Evolutionary conservation across 2,113 vertebrate genomes (phyloP).

Genomic region (Peucedramus taeniatus): DNA sequence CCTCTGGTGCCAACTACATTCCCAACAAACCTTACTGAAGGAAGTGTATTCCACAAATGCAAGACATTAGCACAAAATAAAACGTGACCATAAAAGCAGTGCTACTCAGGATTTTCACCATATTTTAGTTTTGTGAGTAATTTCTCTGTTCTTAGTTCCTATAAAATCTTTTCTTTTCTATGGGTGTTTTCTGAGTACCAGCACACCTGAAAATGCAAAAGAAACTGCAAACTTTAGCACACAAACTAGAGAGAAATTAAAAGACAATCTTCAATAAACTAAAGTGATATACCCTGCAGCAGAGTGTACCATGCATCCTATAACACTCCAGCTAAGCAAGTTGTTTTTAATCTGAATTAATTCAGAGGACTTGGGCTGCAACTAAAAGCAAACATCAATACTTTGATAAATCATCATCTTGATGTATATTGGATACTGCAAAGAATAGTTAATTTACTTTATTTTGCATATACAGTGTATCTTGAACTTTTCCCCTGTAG

Average conservation of each 20-base stretch:
- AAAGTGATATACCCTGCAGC: not conserved
- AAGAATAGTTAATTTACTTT: constrained; percentile 2
- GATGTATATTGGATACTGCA: not conserved
- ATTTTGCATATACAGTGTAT: constrained; percentile 27
- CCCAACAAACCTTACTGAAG: not conserved
- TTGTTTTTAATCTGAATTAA: not conserved
- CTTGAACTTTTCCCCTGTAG: constrained; percentile 18
- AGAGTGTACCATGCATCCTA: not conserved
- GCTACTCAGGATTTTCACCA: not conserved
- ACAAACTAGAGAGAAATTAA: not conserved
- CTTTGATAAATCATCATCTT: not conserved
- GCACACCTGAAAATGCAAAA: not conserved
- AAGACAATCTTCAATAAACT: not conserved
- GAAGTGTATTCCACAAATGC: not conserved
- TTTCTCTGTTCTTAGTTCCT: not conserved
- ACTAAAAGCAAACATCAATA: not conserved
- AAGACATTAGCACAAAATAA: not conserved
- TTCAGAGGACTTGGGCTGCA: not conserved
- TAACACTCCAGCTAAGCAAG: not conserved
- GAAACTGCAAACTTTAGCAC: not conserved
- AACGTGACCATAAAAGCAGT: not conserved
- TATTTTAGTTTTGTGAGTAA: not conserved
- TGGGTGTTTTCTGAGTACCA: not conserved
- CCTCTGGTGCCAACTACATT: not conserved
- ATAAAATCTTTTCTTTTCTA: not conserved